Conservation (phyloP, 2,797 vertebrate species). For the Pempheris klunzingeri region DNA sequence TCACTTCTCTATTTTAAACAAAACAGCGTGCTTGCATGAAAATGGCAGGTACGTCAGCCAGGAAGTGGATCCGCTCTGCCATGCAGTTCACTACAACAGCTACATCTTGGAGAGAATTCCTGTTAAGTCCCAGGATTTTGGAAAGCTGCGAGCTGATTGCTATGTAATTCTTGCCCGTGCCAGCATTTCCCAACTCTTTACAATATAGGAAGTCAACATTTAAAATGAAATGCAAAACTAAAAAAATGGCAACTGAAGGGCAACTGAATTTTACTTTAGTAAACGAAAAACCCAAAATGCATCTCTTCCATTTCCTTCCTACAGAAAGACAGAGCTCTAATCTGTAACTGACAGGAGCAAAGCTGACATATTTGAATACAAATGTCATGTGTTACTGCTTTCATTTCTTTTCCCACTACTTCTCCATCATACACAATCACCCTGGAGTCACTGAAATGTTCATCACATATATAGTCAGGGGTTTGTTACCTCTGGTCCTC, state of each 20-base stretch:
- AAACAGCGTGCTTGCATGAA: neutral
- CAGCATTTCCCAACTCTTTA: neutral
- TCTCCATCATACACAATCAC: neutral
- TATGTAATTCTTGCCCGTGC: neutral
- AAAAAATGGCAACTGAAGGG: no score
- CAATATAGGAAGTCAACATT: no score
- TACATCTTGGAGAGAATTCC: neutral
- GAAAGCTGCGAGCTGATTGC: no score
- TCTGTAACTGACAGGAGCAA: neutral
- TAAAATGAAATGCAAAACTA: no score
- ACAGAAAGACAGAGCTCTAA: neutral
- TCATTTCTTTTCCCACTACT: neutral
- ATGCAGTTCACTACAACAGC: neutral
- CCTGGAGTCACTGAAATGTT: neutral
- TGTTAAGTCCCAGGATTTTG: no score
- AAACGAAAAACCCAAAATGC: neutral
- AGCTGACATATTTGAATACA: slow-evolving; percentile 2
- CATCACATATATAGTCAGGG: neutral
- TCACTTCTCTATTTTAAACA: neutral
- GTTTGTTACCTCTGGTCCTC: slow-evolving; percentile 17
- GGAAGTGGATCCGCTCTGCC: neutral
- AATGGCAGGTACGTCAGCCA: neutral
- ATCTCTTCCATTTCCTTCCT: neutral
- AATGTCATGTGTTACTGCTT: neutral
- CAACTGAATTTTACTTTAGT: neutral